Evolutionary conservation across 2,797 vertebrate genomes (phyloP).

Genomic region (Coccyzus lansbergi): DNA sequence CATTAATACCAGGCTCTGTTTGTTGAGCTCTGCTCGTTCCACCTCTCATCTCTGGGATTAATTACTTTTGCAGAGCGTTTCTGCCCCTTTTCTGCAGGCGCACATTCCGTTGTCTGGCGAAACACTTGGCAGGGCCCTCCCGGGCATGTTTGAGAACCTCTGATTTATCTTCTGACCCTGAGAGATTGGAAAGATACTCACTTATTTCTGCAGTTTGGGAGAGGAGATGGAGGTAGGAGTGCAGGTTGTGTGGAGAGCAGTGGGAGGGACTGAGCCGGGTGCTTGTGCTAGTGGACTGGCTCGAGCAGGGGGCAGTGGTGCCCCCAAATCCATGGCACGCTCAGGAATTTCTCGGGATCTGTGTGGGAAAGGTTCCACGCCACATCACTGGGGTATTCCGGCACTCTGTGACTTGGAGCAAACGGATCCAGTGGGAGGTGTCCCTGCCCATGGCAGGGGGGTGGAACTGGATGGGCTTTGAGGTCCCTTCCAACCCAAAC

Average conservation of each 20-base stretch:
- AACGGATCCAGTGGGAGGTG: too few species aligned
- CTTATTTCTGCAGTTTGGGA: neutral
- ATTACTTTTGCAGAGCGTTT: slow-evolving; percentile 7
- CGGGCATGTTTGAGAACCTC: neutral
- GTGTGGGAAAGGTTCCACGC: neutral
- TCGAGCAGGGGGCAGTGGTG: accelerated
- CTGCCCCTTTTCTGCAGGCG: neutral
- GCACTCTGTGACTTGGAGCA: too few species aligned
- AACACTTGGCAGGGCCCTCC: neutral
- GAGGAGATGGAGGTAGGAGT: neutral
- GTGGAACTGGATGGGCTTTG: too few species aligned
- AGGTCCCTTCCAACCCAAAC: too few species aligned
- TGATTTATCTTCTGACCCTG: neutral
- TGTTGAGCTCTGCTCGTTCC: slow-evolving; percentile 6
- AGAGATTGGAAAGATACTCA: neutral
- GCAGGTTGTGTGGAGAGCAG: neutral
- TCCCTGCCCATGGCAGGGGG: too few species aligned
- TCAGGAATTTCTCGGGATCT: neutral
- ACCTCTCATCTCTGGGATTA: neutral
- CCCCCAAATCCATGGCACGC: neutral
- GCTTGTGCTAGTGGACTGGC: neutral
- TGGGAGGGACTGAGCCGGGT: neutral
- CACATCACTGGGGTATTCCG: accelerated
- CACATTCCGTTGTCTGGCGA: neutral
- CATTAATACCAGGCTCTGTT: neutral